These are phyloP conservation scores for Anoncus sp. DNA, from an alignment of 2,888 invertebrate species.

Conservation along the genomic window DNA sequence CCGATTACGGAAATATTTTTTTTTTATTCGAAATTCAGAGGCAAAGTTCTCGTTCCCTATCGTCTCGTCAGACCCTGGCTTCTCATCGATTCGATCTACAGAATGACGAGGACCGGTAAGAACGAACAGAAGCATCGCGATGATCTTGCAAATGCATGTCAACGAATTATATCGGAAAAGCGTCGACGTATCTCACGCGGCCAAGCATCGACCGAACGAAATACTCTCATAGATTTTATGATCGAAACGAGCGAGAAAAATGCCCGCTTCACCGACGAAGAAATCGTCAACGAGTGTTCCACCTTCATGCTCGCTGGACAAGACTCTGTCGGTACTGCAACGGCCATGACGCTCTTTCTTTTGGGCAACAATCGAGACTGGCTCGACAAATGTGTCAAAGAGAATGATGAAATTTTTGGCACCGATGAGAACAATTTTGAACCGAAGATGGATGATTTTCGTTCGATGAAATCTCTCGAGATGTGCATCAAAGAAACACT, in stretches of 20 bases:
- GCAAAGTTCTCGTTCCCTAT: slow-evolving; percentile 84
- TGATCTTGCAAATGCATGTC: slow-evolving; percentile 72
- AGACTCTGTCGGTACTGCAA: slow-evolving; percentile 86
- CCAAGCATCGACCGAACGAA: slow-evolving; percentile 21
- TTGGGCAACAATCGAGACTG: slow-evolving; percentile 84
- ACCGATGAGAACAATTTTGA: slow-evolving; percentile 34
- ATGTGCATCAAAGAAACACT: slow-evolving; percentile 80
- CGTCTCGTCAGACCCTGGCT: slow-evolving; percentile 86
- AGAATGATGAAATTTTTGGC: slow-evolving; percentile 74
- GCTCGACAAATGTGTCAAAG: slow-evolving; percentile 79
- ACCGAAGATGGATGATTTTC: slow-evolving; percentile 74
- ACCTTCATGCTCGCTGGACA: slow-evolving; percentile 88
- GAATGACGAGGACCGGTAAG: slow-evolving; percentile 84
- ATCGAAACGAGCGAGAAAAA: slow-evolving; percentile 84
- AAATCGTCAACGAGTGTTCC: slow-evolving; percentile 86
- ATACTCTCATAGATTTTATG: slow-evolving; percentile 84
- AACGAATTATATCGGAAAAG: slow-evolving; percentile 71
- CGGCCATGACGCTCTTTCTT: slow-evolving; percentile 85
- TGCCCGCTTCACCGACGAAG: slow-evolving; percentile 84
- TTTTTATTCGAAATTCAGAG: slow-evolving; percentile 77
- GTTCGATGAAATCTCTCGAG: slow-evolving; percentile 76
- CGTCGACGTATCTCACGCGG: slow-evolving; percentile 50
- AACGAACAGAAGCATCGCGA: slow-evolving; percentile 84
- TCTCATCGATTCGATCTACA: slow-evolving; percentile 85
- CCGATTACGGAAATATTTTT: not conserved